Evolutionary conservation across 2,888 invertebrate genomes (phyloP), one percentile per base, ranked within the genome.

Genomic region (Pristionchus mayeri): DNA sequence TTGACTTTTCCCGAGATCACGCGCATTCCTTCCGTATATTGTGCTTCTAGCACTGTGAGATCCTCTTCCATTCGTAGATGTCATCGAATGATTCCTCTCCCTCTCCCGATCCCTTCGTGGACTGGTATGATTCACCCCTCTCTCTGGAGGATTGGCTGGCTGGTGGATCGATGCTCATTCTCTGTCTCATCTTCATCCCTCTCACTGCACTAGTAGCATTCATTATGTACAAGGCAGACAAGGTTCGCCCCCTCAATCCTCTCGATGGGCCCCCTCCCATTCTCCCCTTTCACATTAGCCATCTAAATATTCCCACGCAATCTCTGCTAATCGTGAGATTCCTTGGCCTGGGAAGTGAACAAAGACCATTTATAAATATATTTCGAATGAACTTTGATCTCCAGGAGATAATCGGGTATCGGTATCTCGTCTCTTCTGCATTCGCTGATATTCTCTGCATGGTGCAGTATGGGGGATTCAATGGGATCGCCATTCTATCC

Each of bases 401-500:
- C 27, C 63, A 82, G 82, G 82, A 82, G 30, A 82, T 82, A 30
- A 82, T 82, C 50, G 82, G 82, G 3, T 82, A 67, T 67, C 82
- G 82, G 18, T 82, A 82, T 34, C 82, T 82, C 67, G 82, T 82
- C 27, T 67, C 63, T 4, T 63, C 82, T 0, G 30, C 82, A 3
- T 21, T 82, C 27, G 67, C 82, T 44, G 82, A 82, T 67, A 48
- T 60, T 67, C 48, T 67, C 21, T 60, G 63, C 21, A 82, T 82
- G 82, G 48, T 48, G 3, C 44, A 48, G n/a, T 82, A 82, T 50
- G 82, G 82, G 21, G 63, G 48, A 50, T 50, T 82, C 44, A 63
- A 63, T 50, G 82, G 82, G 67, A 67, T 82, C 50, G 63, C 82
- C 30, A 82, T 82, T 82, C 82, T 82, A 13, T 1, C 80, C 3